Conservation (phyloP, 2,113 vertebrate genomes). For the Urocitellus parryii region DNA sequence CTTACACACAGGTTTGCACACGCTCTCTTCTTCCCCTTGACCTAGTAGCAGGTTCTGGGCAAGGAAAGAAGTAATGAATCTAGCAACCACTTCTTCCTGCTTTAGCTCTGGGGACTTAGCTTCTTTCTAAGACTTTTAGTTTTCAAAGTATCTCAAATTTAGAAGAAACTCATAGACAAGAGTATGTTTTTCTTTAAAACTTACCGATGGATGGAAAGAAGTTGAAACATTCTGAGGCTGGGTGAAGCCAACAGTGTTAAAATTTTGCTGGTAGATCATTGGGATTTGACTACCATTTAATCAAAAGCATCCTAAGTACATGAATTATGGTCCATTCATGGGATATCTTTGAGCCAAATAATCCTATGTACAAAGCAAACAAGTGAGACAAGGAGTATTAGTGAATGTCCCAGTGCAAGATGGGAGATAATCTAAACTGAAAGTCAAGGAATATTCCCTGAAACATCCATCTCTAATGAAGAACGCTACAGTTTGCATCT, state of each 20-base stretch:
- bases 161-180: not conserved
- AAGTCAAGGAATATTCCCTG: not conserved
- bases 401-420: not conserved
- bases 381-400: not conserved
- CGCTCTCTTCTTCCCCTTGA: not conserved
- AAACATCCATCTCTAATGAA: not conserved
- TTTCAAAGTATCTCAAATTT: conserved; percentile 19
- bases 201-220: conserved; percentile 15
- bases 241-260: conserved; percentile 17
- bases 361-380: not conserved
- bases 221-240: conserved; percentile 28
- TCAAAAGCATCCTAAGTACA: not conserved
- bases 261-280: conserved; percentile 2
- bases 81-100: not conserved
- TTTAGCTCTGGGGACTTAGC: not conserved
- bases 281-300: conserved; percentile 20
- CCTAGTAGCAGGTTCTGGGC: not conserved
- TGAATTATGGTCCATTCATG: not conserved
- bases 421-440: not conserved
- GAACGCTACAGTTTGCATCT: not conserved
- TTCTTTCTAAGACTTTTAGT: conserved; percentile 17
- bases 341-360: not conserved
- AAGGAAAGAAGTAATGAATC: not conserved
- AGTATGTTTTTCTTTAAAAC: conserved; percentile 13
- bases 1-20: not conserved